Evolutionary conservation across 2,888 invertebrate genomes (phyloP), one percentile per base, ranked within the genome.

Genomic region (Agonum fuliginosum): DNA sequence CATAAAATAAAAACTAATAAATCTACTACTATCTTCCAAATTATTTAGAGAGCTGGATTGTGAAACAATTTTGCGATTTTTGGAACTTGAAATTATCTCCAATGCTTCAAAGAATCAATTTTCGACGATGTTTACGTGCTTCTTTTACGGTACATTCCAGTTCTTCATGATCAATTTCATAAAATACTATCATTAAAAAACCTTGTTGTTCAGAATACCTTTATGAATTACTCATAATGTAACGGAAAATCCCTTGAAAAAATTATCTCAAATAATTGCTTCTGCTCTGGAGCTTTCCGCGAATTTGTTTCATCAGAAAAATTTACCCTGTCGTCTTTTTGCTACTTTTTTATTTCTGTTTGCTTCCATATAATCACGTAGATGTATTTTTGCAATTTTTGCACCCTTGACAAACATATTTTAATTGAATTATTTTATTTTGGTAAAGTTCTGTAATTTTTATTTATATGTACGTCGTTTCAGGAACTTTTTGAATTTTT

Each of bases 221-320:
- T n/a, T 19, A 14, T 37, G 34, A 19, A 43, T 73, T 46, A 27
- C 17, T 73, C 73, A 73, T 73, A 10, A 65, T 34, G 37, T 58
- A 62, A 73, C 41, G 73, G 73, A 72, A 73, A 62, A 41, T 34
- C 62, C 73, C 43, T 34, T 62, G 51, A 5, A 54, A 54, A 54
- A 72, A 72, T 72, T 34, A 34, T 37, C 51, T 19, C 24, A 30
- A 37, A 72, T 48, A 51, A 58, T 58, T 27, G 14, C 37, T n/a
- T 37, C 37, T 3, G 37, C 37, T 37, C 8, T 17, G 10, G 1
- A 48, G 48, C 20, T 19, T 48, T 20, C 17, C 8, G 37, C 37
- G 37, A 37, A 37, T 37, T 37, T n/a, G 8, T 8, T n/a, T 20
- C 48, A 37, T 37, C 37, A 37, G 37, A 37, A 37, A n/a, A n/a